phyloP scores from a whole-genome alignment of 2,797 vertebrate genomes.

The Mormyrus hasselquistii region DNA sequence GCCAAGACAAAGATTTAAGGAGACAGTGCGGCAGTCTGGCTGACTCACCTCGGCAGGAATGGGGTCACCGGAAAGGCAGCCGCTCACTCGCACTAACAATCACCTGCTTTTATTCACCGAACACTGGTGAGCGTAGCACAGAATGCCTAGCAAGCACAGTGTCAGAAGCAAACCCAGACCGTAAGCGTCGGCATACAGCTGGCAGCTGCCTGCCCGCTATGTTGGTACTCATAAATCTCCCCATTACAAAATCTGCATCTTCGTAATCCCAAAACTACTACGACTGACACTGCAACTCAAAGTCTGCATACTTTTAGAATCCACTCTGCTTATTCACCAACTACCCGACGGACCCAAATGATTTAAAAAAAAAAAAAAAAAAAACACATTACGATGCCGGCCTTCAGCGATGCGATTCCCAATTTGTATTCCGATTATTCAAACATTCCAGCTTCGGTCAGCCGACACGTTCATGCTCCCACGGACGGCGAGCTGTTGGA shows the following conservation, averaged over 20 bases:
- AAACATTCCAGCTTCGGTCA: not conserved
- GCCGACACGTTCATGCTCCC: constrained; percentile 21
- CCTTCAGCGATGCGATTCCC: not conserved
- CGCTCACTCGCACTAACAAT: not conserved
- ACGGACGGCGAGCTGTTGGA: not conserved
- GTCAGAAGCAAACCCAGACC: not conserved
- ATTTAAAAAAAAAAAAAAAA: not conserved
- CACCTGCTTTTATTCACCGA: not conserved
- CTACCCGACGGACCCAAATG: not conserved
- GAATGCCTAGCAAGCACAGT: not conserved
- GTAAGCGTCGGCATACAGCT: not conserved
- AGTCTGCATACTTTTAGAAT: not conserved
- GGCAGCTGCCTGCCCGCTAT: not conserved
- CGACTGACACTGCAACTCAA: not conserved
- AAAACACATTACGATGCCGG: not conserved
- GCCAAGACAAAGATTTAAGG: constrained; percentile 39
- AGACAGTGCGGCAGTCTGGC: constrained; percentile 32
- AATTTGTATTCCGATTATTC: not conserved
- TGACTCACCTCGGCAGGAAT: not conserved
- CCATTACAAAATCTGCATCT: not conserved
- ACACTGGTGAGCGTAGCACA: not conserved
- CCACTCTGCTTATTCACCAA: not conserved
- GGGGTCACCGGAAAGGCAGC: constrained; percentile 4
- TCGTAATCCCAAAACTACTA: not conserved
- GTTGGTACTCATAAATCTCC: not conserved